Conservation (phyloP, 2,888 invertebrate species). For the Thalpophila matura region DNA sequence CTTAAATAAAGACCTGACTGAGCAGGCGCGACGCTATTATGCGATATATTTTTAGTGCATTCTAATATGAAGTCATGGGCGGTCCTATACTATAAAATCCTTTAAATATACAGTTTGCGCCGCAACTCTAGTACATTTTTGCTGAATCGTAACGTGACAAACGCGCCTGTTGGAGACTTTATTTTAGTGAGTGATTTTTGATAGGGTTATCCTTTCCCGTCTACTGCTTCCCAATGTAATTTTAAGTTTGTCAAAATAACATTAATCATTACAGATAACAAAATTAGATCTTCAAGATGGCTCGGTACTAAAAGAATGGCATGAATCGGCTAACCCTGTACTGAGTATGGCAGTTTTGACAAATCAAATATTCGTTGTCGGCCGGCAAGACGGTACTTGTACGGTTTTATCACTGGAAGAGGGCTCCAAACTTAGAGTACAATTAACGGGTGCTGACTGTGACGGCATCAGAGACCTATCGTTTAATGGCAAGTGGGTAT, state of each 20-base stretch:
- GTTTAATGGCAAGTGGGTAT: conserved; percentile 91
- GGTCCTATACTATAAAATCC: too few relatives aligned
- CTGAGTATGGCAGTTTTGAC: conserved; percentile 86
- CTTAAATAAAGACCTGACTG: too few relatives aligned
- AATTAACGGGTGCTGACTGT: conserved; percentile 93
- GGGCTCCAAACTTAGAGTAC: conserved; percentile 78
- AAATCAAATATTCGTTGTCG: conserved; percentile 88
- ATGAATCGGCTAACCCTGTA: conserved; percentile 91
- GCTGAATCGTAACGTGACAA: too few relatives aligned
- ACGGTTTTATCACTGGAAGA: conserved; percentile 85
- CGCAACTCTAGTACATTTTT: too few relatives aligned
- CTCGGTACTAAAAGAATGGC: conserved; percentile 76
- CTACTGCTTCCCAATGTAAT: not conserved
- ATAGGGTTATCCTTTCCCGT: too few relatives aligned
- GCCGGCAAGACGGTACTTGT: conserved; percentile 92
- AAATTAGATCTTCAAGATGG: conserved; percentile 78
- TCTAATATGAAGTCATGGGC: too few relatives aligned
- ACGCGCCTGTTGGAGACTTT: too few relatives aligned
- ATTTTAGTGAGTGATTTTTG: too few relatives aligned
- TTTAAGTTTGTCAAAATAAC: not conserved
- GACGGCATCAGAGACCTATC: conserved; percentile 93
- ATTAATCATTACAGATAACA: conserved; percentile 74
- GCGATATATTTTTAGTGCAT: too few relatives aligned
- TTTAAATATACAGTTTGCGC: too few relatives aligned
- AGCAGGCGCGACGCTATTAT: too few relatives aligned